These are phyloP conservation scores for Rhegmatorhina hoffmannsi DNA, from an alignment of 2,113 vertebrate species.

Conservation along the genomic window DNA sequence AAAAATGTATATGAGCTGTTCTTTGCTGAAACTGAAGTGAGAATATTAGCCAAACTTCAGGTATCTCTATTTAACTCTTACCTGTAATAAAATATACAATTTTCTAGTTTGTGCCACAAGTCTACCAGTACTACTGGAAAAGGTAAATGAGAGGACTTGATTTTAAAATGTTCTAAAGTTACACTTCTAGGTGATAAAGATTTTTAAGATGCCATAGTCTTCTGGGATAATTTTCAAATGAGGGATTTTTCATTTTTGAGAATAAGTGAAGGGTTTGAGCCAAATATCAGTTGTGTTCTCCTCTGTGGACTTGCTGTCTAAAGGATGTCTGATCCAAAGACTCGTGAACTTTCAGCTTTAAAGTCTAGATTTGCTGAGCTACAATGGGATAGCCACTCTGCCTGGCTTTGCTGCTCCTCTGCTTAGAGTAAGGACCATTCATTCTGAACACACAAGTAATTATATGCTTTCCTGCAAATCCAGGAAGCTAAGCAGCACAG, in stretches of 20 bases:
- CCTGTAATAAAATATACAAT: not conserved
- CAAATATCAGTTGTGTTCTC: not conserved
- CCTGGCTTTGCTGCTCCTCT: not conserved
- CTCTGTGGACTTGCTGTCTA: not conserved
- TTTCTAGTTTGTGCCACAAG: not conserved
- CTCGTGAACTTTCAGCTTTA: not conserved
- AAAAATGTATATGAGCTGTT: not conserved
- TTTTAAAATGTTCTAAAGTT: not conserved
- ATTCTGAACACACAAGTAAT: not conserved
- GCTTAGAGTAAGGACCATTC: not conserved
- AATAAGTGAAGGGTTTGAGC: not conserved
- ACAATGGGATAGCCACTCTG: not conserved
- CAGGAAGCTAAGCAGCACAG: not conserved
- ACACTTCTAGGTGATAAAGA: not conserved
- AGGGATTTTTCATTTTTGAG: not conserved
- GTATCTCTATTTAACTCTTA: not conserved
- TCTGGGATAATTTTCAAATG: not conserved
- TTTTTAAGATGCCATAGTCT: not conserved
- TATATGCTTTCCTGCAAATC: not conserved
- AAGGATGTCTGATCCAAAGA: not conserved
- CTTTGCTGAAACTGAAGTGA: not conserved
- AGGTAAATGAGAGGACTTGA: not conserved
- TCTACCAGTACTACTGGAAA: not conserved
- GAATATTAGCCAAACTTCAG: not conserved
- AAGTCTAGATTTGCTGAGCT: not conserved